Percentiles rank a stretch among this genome's conserved stretches.
phyloP scores from a whole-genome alignment of 2,113 vertebrate species.

The Hucho hucho region DNA sequence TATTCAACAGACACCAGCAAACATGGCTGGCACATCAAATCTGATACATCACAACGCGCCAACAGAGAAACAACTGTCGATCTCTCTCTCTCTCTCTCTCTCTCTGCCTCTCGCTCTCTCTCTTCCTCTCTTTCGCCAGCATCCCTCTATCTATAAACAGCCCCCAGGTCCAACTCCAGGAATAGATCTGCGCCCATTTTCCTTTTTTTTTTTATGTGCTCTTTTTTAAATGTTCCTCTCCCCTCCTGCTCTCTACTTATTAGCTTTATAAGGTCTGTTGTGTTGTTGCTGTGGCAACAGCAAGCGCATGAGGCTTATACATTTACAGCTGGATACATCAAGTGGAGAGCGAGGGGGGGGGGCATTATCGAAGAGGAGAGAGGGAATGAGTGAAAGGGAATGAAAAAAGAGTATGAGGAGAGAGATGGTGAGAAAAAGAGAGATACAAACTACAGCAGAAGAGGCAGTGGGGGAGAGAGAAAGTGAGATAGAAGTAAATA shows the following conservation, averaged over 20 bases:
- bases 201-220: slow-evolving; percentile 7
- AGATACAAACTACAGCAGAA: not conserved
- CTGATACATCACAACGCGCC: no score
- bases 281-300: slow-evolving; percentile 76
- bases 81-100: no score
- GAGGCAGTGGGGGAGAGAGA: slow-evolving; percentile 25
- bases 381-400: slow-evolving; percentile 5
- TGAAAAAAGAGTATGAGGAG: slow-evolving; percentile 26
- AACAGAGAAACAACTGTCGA: no score
- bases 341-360: slow-evolving; percentile 8
- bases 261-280: slow-evolving; percentile 70
- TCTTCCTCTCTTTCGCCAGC: not conserved
- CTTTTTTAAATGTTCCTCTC: slow-evolving; percentile 18
- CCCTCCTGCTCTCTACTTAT: slow-evolving; percentile 59
- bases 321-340: slow-evolving; percentile 43
- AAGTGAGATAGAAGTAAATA: not conserved
- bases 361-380: slow-evolving; percentile 3
- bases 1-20: no score
- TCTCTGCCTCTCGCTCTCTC: no score
- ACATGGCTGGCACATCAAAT: not conserved
- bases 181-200: slow-evolving; percentile 46
- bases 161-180: slow-evolving; percentile 35
- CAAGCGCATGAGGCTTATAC: slow-evolving; percentile 48
- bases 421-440: slow-evolving; percentile 30
- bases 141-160: not conserved